Percentiles rank a stretch among this genome's conserved stretches.
phyloP scores from a whole-genome alignment of 2,797 vertebrate species.

The Falco columbarius region DNA sequence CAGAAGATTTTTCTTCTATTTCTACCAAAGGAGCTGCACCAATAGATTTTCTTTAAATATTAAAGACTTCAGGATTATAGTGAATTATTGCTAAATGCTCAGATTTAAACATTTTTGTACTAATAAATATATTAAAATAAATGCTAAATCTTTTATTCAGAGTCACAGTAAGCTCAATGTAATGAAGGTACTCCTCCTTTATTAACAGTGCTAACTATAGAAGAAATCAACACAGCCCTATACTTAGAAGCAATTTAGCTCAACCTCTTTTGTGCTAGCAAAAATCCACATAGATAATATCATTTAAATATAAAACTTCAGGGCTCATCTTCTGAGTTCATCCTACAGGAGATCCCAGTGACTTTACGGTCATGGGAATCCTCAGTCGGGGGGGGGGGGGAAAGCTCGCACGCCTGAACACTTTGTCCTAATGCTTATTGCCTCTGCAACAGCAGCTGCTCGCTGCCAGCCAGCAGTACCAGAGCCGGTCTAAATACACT shows the following conservation, averaged over 20 bases:
- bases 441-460: neutral
- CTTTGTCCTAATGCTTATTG: neutral
- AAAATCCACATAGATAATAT: neutral
- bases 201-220: conserved; percentile 18
- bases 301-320: neutral
- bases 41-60: conserved; percentile 28
- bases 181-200: neutral
- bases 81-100: neutral
- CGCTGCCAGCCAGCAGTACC: neutral
- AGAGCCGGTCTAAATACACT: neutral
- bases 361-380: neutral
- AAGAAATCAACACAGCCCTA: conserved; percentile 8
- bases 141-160: neutral
- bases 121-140: conserved; percentile 12
- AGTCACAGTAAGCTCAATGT: neutral
- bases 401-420: neutral
- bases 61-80: neutral
- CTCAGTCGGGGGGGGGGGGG: neutral
- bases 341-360: neutral
- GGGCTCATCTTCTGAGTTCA: neutral
- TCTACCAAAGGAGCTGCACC: conserved; percentile 14
- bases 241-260: conserved; percentile 32
- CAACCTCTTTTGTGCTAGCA: neutral
- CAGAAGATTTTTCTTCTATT: conserved; percentile 37
- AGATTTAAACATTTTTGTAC: neutral